phyloP scores from a whole-genome alignment of 30 jellyfish, hydroid and myxozoan genomes.

The Morbakka virulenta region DNA sequence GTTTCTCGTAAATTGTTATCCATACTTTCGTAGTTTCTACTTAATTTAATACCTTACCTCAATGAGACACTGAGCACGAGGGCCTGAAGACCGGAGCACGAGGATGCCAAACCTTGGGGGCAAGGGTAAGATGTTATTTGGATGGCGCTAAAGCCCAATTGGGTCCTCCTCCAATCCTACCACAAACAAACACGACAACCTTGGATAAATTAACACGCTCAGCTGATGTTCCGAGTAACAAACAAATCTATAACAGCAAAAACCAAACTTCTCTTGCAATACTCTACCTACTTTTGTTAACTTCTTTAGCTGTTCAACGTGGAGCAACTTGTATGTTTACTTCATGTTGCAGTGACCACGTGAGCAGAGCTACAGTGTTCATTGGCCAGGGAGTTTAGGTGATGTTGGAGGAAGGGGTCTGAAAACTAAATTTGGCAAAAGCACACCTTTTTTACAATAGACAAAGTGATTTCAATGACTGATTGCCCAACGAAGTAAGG shows the following conservation, averaged over 20 bases:
- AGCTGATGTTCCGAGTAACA: too few species aligned
- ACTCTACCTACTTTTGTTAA: too few species aligned
- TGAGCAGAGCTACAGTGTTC: background rate
- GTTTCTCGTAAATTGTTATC: background rate
- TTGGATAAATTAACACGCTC: too few species aligned
- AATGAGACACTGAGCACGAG: background rate
- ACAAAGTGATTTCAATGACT: too few species aligned
- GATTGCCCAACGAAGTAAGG: too few species aligned
- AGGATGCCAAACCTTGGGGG: background rate
- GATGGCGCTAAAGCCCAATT: background rate
- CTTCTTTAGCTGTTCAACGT: background rate
- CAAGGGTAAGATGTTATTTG: background rate
- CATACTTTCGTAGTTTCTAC: too few species aligned
- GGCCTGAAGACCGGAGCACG: background rate
- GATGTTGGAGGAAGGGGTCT: background rate
- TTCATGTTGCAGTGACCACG: background rate
- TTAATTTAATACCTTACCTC: too few species aligned
- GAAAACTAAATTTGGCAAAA: too few species aligned
- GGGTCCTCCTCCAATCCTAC: background rate
- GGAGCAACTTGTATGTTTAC: background rate
- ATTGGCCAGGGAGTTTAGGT: background rate
- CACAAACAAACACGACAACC: too few species aligned
- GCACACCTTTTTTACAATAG: too few species aligned
- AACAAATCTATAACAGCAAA: too few species aligned
- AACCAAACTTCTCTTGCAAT: too few species aligned